Percentiles rank a stretch among this genome's conserved stretches.
Conservation (phyloP, 2,113 vertebrate genomes). For the human region DNA sequence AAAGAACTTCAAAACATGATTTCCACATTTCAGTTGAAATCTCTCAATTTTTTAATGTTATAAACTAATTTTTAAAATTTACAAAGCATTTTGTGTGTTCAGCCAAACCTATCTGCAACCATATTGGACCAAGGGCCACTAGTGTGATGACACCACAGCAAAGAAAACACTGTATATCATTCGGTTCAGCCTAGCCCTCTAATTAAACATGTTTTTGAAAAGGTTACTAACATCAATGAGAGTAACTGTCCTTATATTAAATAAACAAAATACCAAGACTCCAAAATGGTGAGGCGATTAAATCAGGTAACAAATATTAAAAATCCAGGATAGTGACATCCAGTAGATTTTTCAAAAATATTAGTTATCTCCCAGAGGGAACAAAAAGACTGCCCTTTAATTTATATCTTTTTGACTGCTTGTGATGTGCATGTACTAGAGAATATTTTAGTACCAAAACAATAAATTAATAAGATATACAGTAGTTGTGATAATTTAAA, state of each 20-base stretch:
- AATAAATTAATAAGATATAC: neutral
- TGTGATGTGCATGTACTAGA: neutral
- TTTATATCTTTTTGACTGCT: neutral
- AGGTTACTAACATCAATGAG: neutral
- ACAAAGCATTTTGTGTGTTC: neutral
- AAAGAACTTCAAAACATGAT: neutral
- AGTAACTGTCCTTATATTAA: neutral
- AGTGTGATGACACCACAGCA: neutral
- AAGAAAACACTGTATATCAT: neutral
- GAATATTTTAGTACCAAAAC: neutral
- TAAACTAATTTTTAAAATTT: neutral
- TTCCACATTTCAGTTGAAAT: neutral
- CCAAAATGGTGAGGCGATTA: neutral
- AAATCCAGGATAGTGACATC: neutral
- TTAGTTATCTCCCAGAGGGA: neutral
- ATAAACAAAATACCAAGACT: neutral
- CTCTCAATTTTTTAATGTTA: neutral
- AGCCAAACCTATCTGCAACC: neutral
- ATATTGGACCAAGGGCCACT: neutral
- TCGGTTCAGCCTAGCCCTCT: neutral
- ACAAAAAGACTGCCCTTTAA: neutral
- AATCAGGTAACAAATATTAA: neutral
- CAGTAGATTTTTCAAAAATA: neutral
- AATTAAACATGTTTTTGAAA: neutral
- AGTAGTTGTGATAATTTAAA: neutral